Base-by-base conservation (phyloP, 2,888 invertebrate species). In the Eupithecia pulchellata region DNA sequence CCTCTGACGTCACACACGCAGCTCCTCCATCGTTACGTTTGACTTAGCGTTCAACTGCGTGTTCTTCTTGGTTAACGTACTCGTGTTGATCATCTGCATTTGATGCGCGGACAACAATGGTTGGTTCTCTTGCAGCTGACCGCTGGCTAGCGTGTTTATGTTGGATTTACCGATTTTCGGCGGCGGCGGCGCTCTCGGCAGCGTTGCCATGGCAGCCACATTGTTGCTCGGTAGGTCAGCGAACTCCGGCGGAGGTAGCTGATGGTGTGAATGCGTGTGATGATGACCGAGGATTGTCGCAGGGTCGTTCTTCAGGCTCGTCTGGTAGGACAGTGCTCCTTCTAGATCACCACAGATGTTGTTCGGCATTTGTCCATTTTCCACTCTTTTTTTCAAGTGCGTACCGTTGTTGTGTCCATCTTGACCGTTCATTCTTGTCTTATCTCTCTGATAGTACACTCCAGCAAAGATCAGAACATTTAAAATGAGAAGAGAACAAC, bases 391-490 rank as follows among this genome's bases (percentile, higher is more conserved):
- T 85, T 97, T 96, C 66, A 95, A 91, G 82, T 94, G 94, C 1
- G 92, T 87, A 0, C 94, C 93, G 70, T 94, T 96, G 11, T 93
- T 87, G 71, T 94, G 95, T 29, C 92, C 93, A 11, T 94, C 95
- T 81, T 95, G 95, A 14, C 95, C 95, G 74, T 96, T 93, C 94
- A 97, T 96, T 77, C 97, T 95, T 75, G 97, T 97, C 88, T 98
- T 98, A 85, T 98, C 98, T 67, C 98, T 95, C 85, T 99, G 98
- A 86, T 99, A 99, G 88, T 98, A 99, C 0, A 99, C 98, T 4
- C 98, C 98, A 67, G 98, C 98, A 86, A 99, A 99, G 84, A 99
- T 98, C 34, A 99, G 93, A 61, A 99, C 97, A 86, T 99, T 99
- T 4, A 99, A 94, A 82, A 99, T 98, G 29, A 99, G 95, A 72